phyloP scores from a whole-genome alignment of 37 sponge, comb jelly and placozoan genomes.

The Spongia lamella region DNA sequence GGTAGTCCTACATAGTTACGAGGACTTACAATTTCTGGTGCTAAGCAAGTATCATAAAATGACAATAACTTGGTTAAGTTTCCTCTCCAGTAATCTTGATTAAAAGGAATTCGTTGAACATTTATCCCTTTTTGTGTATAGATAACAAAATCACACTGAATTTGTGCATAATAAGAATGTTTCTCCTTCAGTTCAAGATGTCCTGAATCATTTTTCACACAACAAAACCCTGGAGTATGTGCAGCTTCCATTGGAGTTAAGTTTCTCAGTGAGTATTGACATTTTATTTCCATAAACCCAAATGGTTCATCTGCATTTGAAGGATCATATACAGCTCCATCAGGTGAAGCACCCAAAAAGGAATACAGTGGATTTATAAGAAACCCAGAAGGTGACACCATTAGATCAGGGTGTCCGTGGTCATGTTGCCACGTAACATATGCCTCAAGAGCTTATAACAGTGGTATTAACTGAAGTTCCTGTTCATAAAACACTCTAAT shows the following conservation, averaged over 20 bases:
- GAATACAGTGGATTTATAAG: slow-evolving; percentile 23
- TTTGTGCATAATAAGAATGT: slow-evolving; percentile 52
- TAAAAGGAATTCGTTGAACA: slow-evolving; percentile 47
- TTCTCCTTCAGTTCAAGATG: slow-evolving; percentile 10
- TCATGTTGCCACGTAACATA: slow-evolving; percentile 23
- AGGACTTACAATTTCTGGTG: slow-evolving; percentile 69
- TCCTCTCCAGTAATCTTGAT: slow-evolving; percentile 24
- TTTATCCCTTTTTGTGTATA: slow-evolving; percentile 42
- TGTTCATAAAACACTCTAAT: too few species aligned
- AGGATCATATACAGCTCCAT: slow-evolving; percentile 61
- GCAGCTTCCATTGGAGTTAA: too few species aligned
- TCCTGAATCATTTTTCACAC: background rate
- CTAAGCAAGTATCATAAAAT: slow-evolving; percentile 62
- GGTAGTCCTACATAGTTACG: slow-evolving; percentile 29
- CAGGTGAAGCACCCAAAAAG: slow-evolving; percentile 59
- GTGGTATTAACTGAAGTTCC: too few species aligned
- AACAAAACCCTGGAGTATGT: background rate
- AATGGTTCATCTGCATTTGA: slow-evolving; percentile 20
- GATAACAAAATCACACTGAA: slow-evolving; percentile 68
- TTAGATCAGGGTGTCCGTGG: slow-evolving; percentile 35
- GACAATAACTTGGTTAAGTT: slow-evolving; percentile 35
- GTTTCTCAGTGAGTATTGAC: too few species aligned
- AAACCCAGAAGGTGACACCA: slow-evolving; percentile 39
- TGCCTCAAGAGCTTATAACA: too few species aligned
- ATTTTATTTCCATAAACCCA: slow-evolving; percentile 29